Evolutionary conservation across 37 sponge, comb jelly and placozoan species (phyloP), one percentile per base, ranked within the genome.

Genomic region (Bolinopsis microptera): DNA sequence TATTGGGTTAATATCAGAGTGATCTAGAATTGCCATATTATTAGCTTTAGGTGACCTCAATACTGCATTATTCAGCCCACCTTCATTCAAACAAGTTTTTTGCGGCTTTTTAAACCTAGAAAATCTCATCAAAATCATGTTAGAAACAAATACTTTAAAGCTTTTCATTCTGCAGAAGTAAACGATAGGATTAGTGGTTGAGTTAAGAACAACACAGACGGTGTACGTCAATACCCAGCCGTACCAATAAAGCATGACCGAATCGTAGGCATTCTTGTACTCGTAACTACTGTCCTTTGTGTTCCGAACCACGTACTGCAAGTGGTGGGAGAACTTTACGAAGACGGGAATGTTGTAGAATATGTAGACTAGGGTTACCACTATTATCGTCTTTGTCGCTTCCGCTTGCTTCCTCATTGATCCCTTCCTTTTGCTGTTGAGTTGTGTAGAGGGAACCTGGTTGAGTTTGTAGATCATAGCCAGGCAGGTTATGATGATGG

Each of bases 281-380:
- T 13, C 30, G 61, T 86, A 86, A 24, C 35, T 34, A n/a, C 0
- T 25, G 31, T 86, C 35, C 0, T 13, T 86, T 16, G 61, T 41
- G 30, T 41, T 35, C 30, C 61, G 0, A 28, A 41, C 26, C 41
- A 86, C 90, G 61, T 86, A 86, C 41, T 41, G 61, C 30, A 86
- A 48, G 61, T 86, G 90, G 61, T 86, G 90, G 48, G 36, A 25
- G 61, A 86, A 86, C 90, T 86, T 86, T 16, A 86, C 1, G 31
- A 86, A 86, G 25, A 86, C 90, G 8, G 90, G 90, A 34, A 86
- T 86, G 90, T 86, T 86, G 61, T 86, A 86, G 27, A 86, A 34
- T 21, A 86, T 34, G 90, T 86, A 86, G 36, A 86, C 90, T 3
- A 39, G 41, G 2, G 90, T 86, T 38, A 86, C 90, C 25, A 86